Percentiles rank a stretch among this genome's conserved stretches.
Evolutionary conservation across 2,113 vertebrate species (phyloP).

Genomic region (Nannobrachium achirus): DNA sequence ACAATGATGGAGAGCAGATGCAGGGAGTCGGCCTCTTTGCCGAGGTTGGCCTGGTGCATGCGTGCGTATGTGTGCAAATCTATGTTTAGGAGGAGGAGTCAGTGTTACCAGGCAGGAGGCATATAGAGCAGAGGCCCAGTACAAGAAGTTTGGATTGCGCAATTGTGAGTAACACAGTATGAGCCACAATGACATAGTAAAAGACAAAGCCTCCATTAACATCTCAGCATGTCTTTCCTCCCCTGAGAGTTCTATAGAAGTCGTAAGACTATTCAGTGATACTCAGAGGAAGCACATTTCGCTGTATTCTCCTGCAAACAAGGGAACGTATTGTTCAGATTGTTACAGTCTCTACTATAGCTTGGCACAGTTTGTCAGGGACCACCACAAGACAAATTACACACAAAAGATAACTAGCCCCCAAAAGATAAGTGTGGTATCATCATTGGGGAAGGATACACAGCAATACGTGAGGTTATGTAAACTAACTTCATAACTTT

Average conservation of each 20-base stretch:
- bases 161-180: conserved; percentile 41
- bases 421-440: no score
- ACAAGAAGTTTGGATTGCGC: conserved; percentile 42
- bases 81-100: conserved; percentile 64
- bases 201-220: conserved; percentile 45
- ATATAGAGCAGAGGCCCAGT: conserved; percentile 43
- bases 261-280: conserved; percentile 2
- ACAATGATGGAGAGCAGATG: conserved; percentile 82
- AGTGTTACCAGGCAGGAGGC: conserved; percentile 59
- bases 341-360: no score
- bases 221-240: conserved; percentile 20
- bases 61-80: conserved; percentile 43
- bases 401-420: no score
- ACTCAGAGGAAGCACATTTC: no score
- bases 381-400: no score
- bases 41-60: conserved; percentile 59
- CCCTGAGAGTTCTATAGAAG: conserved; percentile 16
- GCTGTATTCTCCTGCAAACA: no score
- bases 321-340: no score
- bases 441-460: no score
- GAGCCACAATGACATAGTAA: conserved; percentile 42
- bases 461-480: no score
- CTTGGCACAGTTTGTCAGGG: no score
- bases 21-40: conserved; percentile 70
- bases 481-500: no score